A percentile compares a stretch with the other conserved stretches of the same genome.
Conservation (phyloP, 1,140 invertebrate genomes). For the Camponotus pennsylvanicus region DNA sequence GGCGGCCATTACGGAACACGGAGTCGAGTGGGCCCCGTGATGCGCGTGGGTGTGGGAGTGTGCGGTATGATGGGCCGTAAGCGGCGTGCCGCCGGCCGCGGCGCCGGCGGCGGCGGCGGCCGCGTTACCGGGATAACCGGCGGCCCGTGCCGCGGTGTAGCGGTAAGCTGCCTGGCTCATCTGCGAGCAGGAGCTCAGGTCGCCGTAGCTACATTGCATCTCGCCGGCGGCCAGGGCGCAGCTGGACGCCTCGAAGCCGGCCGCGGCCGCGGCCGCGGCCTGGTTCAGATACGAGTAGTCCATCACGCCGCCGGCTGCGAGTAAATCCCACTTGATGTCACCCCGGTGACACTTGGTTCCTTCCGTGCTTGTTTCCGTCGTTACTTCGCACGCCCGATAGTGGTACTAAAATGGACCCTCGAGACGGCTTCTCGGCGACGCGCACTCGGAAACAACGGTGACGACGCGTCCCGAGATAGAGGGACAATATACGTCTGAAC, state of each 20-base stretch:
- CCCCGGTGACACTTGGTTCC: constrained; percentile 26
- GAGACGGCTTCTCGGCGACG: not conserved
- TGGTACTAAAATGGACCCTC: not conserved
- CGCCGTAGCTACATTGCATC: constrained; percentile 93
- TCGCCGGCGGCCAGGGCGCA: constrained; percentile 89
- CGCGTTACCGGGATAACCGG: constrained; percentile 82
- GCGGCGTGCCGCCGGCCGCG: constrained; percentile 78
- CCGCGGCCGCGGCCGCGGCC: constrained; percentile 88
- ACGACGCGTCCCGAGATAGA: not conserved
- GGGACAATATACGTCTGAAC: not conserved
- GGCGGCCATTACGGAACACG: constrained; percentile 88
- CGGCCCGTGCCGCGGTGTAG: constrained; percentile 88
- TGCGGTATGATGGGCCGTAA: constrained; percentile 83
- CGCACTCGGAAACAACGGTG: constrained; percentile 5
- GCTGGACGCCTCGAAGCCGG: constrained; percentile 89
- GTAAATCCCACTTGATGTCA: constrained; percentile 16
- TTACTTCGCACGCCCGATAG: not conserved
- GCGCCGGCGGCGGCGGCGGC: constrained; percentile 82
- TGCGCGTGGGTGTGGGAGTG: constrained; percentile 86
- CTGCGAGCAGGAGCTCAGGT: constrained; percentile 94
- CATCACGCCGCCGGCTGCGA: constrained; percentile 82
- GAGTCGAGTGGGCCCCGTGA: constrained; percentile 83
- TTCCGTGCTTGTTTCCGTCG: not conserved
- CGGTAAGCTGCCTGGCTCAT: constrained; percentile 93
- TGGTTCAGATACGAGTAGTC: constrained; percentile 92